phyloP scores from a whole-genome alignment of 2,888 invertebrate genomes.

The Amaurobius ferox region DNA sequence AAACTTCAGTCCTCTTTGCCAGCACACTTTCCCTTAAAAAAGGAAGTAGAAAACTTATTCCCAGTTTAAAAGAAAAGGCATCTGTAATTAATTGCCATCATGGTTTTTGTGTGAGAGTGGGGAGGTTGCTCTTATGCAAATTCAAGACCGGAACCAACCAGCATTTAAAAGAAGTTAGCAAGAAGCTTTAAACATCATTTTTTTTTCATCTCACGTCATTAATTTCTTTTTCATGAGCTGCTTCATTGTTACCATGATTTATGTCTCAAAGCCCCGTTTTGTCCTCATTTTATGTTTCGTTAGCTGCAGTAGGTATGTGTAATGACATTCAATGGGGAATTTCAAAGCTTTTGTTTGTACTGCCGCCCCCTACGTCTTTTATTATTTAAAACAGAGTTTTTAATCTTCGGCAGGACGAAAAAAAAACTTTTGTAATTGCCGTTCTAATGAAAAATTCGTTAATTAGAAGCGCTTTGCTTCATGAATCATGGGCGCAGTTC shows the following conservation, averaged over 20 bases:
- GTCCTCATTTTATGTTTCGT: constrained; percentile 58
- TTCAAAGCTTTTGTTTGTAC: constrained; percentile 42
- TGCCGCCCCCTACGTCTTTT: constrained; percentile 8
- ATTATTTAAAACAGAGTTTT: constrained; percentile 1
- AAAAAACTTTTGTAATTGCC: constrained; percentile 33
- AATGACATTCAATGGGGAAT: constrained; percentile 21
- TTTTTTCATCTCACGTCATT: constrained; percentile 49
- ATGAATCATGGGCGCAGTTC: constrained; percentile 5
- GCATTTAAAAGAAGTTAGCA: constrained; percentile 70
- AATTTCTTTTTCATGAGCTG: constrained; percentile 65
- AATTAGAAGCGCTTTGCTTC: constrained; percentile 36
- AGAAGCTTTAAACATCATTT: constrained; percentile 51
- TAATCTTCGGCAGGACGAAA: not conserved
- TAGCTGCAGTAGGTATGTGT: constrained; percentile 53
- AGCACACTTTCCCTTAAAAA: constrained; percentile 15
- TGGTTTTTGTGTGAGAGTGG: constrained; percentile 29
- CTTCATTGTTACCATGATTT: constrained; percentile 63
- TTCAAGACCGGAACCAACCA: constrained; percentile 68
- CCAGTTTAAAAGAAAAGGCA: constrained; percentile 68
- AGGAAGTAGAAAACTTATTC: constrained; percentile 58
- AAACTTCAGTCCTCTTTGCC: constrained; percentile 15
- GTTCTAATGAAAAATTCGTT: constrained; percentile 60
- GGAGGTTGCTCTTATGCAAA: constrained; percentile 59
- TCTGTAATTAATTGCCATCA: constrained; percentile 68
- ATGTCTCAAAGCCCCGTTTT: constrained; percentile 49